These are phyloP conservation scores for Tinamus major DNA, from an alignment of 2,797 vertebrate species.

Conservation along the genomic window DNA sequence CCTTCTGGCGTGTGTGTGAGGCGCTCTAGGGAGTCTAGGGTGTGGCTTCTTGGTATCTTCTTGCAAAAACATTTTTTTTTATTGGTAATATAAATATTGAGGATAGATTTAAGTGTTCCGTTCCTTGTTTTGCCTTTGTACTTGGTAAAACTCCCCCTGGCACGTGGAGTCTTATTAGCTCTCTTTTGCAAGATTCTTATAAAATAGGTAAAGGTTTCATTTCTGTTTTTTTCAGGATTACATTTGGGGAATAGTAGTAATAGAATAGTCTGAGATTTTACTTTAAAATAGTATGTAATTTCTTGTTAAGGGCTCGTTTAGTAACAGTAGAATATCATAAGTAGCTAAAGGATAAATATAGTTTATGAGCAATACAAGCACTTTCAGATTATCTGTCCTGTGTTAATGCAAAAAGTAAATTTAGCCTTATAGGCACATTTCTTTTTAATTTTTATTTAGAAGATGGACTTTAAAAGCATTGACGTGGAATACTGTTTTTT, in stretches of 20 bases:
- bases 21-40: slow-evolving; percentile 28
- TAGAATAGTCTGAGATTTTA: neutral
- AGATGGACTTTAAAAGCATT: neutral
- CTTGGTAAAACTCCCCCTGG: neutral
- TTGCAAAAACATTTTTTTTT: slow-evolving; percentile 54
- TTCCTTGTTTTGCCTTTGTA: neutral
- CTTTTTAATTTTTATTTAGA: neutral
- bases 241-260: neutral
- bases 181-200: neutral
- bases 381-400: neutral
- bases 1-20: slow-evolving; percentile 9
- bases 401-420: neutral
- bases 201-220: neutral
- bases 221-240: neutral
- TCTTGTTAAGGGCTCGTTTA: neutral
- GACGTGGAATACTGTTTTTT: neutral
- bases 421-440: neutral
- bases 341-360: neutral
- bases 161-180: neutral
- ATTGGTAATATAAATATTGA: slow-evolving; percentile 45
- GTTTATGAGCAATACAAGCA: neutral
- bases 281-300: neutral
- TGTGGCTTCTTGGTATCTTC: slow-evolving; percentile 20
- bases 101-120: neutral
- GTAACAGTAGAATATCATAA: neutral